phyloP scores from a whole-genome alignment of 2,113 vertebrate species.

The Chamaea fasciata region DNA sequence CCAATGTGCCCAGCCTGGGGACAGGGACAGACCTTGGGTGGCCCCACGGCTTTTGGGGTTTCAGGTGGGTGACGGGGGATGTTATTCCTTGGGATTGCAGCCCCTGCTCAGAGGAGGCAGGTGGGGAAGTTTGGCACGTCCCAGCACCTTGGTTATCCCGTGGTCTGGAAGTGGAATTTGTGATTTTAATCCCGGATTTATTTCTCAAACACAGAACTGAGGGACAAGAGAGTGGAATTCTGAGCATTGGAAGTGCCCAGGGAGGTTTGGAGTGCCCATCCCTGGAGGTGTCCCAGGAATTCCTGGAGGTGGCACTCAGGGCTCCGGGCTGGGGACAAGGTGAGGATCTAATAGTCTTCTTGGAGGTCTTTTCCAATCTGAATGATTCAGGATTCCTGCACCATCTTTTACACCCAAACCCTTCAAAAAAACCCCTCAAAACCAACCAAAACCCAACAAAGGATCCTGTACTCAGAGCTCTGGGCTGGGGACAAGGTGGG shows the following conservation, averaged over 20 bases:
- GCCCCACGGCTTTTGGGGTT: background rate
- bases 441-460: too few species aligned
- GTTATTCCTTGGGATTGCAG: background rate
- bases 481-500: background rate
- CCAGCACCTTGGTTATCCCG: background rate
- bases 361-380: too few species aligned
- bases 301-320: background rate
- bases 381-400: too few species aligned
- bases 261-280: background rate
- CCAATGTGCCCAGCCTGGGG: rapidly evolving
- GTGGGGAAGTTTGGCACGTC: background rate
- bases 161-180: background rate
- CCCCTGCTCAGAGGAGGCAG: background rate
- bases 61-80: background rate
- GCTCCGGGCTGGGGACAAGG: background rate
- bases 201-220: background rate
- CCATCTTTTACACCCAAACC: too few species aligned
- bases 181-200: background rate
- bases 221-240: background rate
- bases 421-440: too few species aligned
- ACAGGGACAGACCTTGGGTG: background rate
- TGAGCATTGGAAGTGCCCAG: background rate
- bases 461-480: background rate
- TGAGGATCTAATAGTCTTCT: background rate
- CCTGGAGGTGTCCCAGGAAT: background rate